phyloP scores from a whole-genome alignment of 2,888 invertebrate species.

The Anthrax anthrax region DNA sequence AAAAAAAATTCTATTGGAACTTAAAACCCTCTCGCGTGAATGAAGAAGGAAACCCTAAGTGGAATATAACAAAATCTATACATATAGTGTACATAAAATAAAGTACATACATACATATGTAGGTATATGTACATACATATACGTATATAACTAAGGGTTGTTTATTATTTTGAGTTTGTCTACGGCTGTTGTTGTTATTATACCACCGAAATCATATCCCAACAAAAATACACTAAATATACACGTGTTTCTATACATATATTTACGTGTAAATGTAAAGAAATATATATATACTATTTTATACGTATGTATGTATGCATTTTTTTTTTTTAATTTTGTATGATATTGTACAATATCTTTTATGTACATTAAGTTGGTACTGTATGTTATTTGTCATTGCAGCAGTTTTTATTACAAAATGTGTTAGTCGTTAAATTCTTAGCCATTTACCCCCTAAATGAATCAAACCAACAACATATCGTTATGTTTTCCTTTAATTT shows the following conservation, averaged over 20 bases:
- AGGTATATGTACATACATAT: neutral
- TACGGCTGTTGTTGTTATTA: neutral
- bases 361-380: too few relatives aligned
- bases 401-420: slow-evolving; percentile 2
- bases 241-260: too few relatives aligned
- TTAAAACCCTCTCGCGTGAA: slow-evolving; percentile 1
- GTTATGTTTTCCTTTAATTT: slow-evolving; percentile 11
- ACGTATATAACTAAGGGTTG: slow-evolving; percentile 6
- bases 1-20: slow-evolving; percentile 2
- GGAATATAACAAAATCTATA: slow-evolving; percentile 7
- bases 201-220: neutral
- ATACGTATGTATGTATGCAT: neutral
- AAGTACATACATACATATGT: neutral
- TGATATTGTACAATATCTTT: too few relatives aligned
- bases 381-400: neutral
- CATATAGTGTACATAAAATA: neutral
- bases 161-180: slow-evolving; percentile 7
- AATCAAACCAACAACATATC: neutral
- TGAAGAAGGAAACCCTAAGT: slow-evolving; percentile 9
- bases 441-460: neutral
- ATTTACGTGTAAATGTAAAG: too few relatives aligned
- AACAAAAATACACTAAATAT: neutral
- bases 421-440: neutral
- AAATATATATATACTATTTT: neutral
- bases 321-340: neutral